Conservation (phyloP, 2,888 invertebrate genomes). For the Pheosia gnoma region DNA sequence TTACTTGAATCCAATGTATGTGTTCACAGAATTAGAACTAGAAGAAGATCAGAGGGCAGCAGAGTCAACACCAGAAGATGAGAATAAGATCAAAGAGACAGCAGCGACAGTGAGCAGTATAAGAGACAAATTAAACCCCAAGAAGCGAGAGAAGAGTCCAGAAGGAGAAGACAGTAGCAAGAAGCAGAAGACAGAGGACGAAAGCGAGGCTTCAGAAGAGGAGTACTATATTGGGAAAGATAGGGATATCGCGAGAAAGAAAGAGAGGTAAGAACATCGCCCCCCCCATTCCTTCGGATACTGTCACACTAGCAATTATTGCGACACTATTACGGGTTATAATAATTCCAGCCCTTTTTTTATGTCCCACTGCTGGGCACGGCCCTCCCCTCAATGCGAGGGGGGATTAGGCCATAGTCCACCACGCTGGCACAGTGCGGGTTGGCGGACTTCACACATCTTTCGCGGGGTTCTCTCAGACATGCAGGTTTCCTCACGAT, state of each 20-base stretch:
- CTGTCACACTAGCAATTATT: too few species aligned
- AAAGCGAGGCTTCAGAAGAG: conserved; percentile 73
- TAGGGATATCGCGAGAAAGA: conserved; percentile 81
- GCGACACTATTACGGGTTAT: too few species aligned
- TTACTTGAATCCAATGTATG: too few species aligned
- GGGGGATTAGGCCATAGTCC: too few species aligned
- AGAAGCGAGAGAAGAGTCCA: conserved; percentile 50
- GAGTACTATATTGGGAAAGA: conserved; percentile 87
- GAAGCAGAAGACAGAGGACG: conserved; percentile 42
- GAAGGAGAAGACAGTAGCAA: conserved; percentile 50
- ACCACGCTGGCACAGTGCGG: too few species aligned
- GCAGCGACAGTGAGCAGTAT: conserved; percentile 65
- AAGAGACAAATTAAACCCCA: conserved; percentile 67
- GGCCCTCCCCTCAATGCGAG: too few species aligned
- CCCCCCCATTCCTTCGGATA: too few species aligned
- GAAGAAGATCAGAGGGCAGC: conserved; percentile 53
- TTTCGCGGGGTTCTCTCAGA: too few species aligned
- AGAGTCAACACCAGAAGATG: conserved; percentile 44
- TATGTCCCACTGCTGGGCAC: too few species aligned
- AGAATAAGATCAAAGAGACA: conserved; percentile 59
- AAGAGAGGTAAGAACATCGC: conserved; percentile 81
- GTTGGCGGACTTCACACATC: too few species aligned
- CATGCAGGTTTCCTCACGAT: too few species aligned
- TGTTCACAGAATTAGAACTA: conserved; percentile 66
- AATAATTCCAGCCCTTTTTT: too few species aligned